Evolutionary conservation across 2,113 vertebrate genomes (phyloP), one percentile per base, ranked within the genome.

Genomic region (Bombycilla garrulus): DNA sequence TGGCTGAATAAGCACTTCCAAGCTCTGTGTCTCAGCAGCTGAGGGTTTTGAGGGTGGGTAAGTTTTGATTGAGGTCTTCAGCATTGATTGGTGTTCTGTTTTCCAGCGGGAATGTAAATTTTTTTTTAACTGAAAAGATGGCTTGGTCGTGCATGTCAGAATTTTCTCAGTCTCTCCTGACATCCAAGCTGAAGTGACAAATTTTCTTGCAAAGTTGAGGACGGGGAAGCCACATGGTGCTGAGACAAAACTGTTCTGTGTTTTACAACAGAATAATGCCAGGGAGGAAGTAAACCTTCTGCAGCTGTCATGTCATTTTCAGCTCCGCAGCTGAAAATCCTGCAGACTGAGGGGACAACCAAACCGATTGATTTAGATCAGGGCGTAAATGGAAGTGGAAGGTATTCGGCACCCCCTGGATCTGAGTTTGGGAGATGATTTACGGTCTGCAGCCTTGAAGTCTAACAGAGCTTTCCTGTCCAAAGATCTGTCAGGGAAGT

Each of bases 141-240:
- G 10, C 35, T 81, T 56, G 76, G 64, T 7, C 0, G 0, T n/a
- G 3, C 23, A 48, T 60, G 19, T 36, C 25, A 64, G 56, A 78
- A 56, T 67, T 84, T 91, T 13, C 17, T 48, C 31, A 72, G 57
- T 64, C 21, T 62, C 14, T 94, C 21, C 62, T 81, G 64, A 74
- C 35, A 67, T 20, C 25, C 22, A 54, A 44, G 9, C 11, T 56
- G 20, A 87, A 87, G 33, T 60, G 56, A 48, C 5, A 42, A 10
- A 0, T 51, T 64, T 67, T 6, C 44, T 31, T 8, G 12, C 13
- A 74, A 62, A 24, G 51, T 3, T 42, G 33, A 79, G 44, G 29
- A n/a, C 26, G 67, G 38, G 38, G 56, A 56, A 22, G 40, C 3
- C 22, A 79, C 73, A 53, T 3, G 5, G 5, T 56, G 22, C 17